These are phyloP conservation scores for Parus major DNA, from an alignment of 2,113 vertebrate genomes.

Conservation along the genomic window DNA sequence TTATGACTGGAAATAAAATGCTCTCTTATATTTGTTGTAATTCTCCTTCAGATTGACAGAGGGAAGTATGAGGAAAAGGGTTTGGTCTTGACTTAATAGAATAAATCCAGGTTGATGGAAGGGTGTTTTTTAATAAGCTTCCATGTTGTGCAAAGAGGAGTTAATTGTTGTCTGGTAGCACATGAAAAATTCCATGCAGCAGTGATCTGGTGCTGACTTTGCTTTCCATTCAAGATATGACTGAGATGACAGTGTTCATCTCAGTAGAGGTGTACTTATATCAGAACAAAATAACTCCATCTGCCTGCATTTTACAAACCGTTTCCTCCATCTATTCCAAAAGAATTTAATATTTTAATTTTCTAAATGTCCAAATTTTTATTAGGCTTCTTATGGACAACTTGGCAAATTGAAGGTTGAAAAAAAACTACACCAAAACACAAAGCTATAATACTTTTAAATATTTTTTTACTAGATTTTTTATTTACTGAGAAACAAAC, in stretches of 20 bases:
- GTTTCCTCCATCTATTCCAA: not conserved
- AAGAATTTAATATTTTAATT: not conserved
- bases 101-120: not conserved
- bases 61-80: not conserved
- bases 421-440: not conserved
- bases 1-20: not conserved
- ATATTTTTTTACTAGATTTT: not conserved
- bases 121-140: not conserved
- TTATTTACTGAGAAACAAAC: not conserved
- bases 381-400: not conserved
- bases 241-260: not conserved
- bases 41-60: not conserved
- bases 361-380: slow-evolving; percentile 13
- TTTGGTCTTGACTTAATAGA: not conserved
- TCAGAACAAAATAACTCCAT: slow-evolving; percentile 1
- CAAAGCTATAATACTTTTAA: not conserved
- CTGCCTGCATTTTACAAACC: slow-evolving; percentile 1
- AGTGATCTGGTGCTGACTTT: not conserved
- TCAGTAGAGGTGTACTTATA: not conserved
- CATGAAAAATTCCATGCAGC: not conserved
- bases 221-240: not conserved
- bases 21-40: not conserved
- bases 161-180: not conserved
- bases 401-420: not conserved
- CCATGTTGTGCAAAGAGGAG: not conserved